phyloP scores from a whole-genome alignment of 1,140 invertebrate genomes.

The Globodera ellingtonae region DNA sequence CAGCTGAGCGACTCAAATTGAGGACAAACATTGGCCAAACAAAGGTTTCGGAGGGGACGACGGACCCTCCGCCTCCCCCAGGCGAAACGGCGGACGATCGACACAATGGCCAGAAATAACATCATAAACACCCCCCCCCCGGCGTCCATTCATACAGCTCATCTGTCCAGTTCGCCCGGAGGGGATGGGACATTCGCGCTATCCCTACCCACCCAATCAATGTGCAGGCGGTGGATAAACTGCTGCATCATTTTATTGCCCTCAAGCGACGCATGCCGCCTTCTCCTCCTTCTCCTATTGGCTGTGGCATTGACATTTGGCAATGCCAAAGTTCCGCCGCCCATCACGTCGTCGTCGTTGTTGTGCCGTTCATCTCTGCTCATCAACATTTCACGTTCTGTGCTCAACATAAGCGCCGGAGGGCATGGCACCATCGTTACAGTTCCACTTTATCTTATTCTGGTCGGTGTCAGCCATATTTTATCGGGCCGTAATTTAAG shows the following conservation, averaged over 20 bases:
- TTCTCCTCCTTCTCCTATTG: no score
- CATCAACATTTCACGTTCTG: not conserved
- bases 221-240: not conserved
- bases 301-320: no score
- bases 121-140: not conserved
- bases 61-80: no score
- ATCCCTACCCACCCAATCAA: not conserved
- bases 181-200: not conserved
- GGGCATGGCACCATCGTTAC: not conserved
- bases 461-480: not conserved
- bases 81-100: not conserved
- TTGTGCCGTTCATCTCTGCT: not conserved
- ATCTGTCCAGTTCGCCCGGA: not conserved
- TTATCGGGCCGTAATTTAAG: no score
- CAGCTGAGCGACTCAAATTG: no score
- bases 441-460: not conserved
- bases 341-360: no score
- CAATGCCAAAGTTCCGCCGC: no score
- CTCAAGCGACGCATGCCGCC: not conserved
- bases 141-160: not conserved
- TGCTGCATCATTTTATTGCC: not conserved
- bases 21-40: not conserved
- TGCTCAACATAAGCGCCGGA: not conserved
- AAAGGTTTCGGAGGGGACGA: not conserved
- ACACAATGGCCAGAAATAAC: conserved; percentile 5